Evolutionary conservation across 2,113 vertebrate genomes (phyloP).

Genomic region (Isurus oxyrinchus): DNA sequence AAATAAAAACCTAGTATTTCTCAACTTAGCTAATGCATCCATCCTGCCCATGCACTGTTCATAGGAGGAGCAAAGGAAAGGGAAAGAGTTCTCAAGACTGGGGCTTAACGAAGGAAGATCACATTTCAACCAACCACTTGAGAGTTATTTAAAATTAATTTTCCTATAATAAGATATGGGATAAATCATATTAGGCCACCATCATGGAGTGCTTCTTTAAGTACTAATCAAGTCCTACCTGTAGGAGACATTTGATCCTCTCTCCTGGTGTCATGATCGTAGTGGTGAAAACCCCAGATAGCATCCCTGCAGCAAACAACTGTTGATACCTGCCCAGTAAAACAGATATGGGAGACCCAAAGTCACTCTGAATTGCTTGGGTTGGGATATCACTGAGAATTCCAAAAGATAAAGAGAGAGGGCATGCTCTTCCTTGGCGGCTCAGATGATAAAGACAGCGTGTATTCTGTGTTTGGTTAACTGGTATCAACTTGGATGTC

Average conservation of each 20-base stretch:
- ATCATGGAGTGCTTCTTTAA: background rate
- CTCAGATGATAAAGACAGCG: background rate
- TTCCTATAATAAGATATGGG: background rate
- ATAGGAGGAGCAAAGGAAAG: background rate
- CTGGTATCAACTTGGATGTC: background rate
- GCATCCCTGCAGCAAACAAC: slow-evolving; percentile 90
- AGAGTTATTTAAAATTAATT: background rate
- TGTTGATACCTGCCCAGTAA: slow-evolving; percentile 75
- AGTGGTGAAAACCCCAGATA: slow-evolving; percentile 92
- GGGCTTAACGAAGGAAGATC: background rate
- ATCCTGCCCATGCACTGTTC: background rate
- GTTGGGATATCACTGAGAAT: background rate
- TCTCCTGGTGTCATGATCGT: slow-evolving; percentile 96
- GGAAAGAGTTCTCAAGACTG: background rate
- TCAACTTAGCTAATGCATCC: background rate
- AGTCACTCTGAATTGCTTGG: background rate
- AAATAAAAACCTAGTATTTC: background rate
- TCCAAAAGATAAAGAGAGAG: slow-evolving; percentile 41
- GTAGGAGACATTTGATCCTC: slow-evolving; percentile 92
- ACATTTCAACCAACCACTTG: background rate
- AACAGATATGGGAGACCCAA: background rate
- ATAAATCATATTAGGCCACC: background rate
- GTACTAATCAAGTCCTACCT: slow-evolving; percentile 61
- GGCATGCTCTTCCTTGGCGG: background rate
- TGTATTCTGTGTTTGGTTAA: background rate